These are phyloP conservation scores for Smutsia temminckii DNA, from an alignment of 2,797 vertebrate genomes.

Conservation along the genomic window DNA sequence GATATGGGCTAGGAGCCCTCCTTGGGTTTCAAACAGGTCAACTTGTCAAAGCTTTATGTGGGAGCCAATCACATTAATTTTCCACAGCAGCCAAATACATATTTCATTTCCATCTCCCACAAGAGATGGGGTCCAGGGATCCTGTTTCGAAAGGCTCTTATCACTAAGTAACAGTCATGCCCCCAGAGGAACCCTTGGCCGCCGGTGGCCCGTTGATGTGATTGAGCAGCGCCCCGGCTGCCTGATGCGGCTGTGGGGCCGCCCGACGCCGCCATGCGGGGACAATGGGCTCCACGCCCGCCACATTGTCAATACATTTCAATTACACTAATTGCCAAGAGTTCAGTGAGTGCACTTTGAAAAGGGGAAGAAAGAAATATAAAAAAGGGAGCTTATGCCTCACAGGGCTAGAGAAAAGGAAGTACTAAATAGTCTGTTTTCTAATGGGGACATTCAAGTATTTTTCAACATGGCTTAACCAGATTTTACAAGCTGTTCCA, in stretches of 20 bases:
- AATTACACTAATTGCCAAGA: conserved; percentile 97
- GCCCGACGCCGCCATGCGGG: conserved; percentile 90
- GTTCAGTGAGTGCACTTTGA: conserved; percentile 93
- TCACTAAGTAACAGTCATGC: conserved; percentile 97
- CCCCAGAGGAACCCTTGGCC: conserved; percentile 95
- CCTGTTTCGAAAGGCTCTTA: conserved; percentile 94
- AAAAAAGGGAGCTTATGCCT: conserved; percentile 81
- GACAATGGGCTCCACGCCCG: conserved; percentile 92
- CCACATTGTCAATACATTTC: conserved; percentile 97
- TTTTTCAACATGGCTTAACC: conserved; percentile 87
- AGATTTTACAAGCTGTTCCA: conserved; percentile 88
- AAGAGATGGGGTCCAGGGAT: conserved; percentile 89
- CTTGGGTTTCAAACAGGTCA: conserved; percentile 90
- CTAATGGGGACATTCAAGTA: conserved; percentile 85
- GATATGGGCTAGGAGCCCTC: conserved; percentile 85
- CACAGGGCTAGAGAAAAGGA: conserved; percentile 84
- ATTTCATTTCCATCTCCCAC: conserved; percentile 91
- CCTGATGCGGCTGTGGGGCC: conserved; percentile 88
- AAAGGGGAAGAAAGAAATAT: conserved; percentile 83
- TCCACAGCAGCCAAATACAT: conserved; percentile 93
- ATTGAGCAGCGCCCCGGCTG: conserved; percentile 93
- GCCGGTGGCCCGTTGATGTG: conserved; percentile 96
- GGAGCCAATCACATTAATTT: conserved; percentile 93
- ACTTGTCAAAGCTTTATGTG: conserved; percentile 90
- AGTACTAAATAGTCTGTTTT: conserved; percentile 86